A percentile compares a stretch with the other conserved stretches of the same genome.
Evolutionary conservation across 2,797 vertebrate genomes (phyloP).

Genomic region (Pelodytes ibericus): DNA sequence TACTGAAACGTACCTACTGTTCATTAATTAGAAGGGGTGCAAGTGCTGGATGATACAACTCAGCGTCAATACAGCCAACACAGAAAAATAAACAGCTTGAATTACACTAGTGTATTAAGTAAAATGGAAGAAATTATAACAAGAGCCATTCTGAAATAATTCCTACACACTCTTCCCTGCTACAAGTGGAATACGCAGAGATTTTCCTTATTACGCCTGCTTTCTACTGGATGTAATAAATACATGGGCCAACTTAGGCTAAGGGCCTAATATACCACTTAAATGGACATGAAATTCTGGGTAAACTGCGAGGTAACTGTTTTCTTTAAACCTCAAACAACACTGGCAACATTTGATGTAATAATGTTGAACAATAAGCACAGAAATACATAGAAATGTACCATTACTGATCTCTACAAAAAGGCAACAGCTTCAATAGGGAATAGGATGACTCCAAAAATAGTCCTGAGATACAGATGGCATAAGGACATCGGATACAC

Average conservation of each 20-base stretch:
- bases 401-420: constrained; percentile 23
- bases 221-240: not conserved
- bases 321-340: not conserved
- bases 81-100: not conserved
- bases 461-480: constrained; percentile 36
- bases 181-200: not conserved
- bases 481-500: constrained; percentile 15
- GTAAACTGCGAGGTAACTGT: not conserved
- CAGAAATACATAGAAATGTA: constrained; percentile 30
- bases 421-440: constrained; percentile 39
- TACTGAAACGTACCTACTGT: no score
- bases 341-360: constrained; percentile 18
- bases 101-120: not conserved
- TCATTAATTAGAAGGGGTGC: no score
- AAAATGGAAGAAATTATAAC: not conserved
- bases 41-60: no score
- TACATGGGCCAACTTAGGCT: no score
- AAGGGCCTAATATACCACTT: not conserved
- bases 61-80: not conserved
- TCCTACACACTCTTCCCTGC: not conserved
- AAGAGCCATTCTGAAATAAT: not conserved
- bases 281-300: not conserved
- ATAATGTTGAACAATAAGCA: constrained; percentile 4
- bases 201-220: not conserved
- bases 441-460: constrained; percentile 27